A percentile compares a stretch with the other conserved stretches of the same genome.
phyloP scores from a whole-genome alignment of 2,888 invertebrate genomes.

The Drosophila parthenogenetica region DNA sequence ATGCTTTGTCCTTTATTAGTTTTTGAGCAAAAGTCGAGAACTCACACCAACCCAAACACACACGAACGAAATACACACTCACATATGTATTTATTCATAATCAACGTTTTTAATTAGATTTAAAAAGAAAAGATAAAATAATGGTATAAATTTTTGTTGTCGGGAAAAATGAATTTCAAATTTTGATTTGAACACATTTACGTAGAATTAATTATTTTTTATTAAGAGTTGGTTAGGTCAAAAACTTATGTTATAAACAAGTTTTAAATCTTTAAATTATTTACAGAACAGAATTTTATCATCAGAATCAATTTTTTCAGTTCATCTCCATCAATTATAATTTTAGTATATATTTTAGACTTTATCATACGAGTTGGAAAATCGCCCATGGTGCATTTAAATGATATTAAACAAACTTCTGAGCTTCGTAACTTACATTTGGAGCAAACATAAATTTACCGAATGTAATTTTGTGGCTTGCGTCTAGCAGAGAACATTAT shows the following conservation, averaged over 20 bases:
- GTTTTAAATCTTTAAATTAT: neutral
- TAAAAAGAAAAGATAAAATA: neutral
- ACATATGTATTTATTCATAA: slow-evolving; percentile 6
- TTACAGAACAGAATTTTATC: no score
- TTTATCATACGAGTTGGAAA: neutral
- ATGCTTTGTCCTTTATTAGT: slow-evolving; percentile 69
- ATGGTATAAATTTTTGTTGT: slow-evolving; percentile 6
- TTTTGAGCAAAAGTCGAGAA: slow-evolving; percentile 39
- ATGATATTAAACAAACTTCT: slow-evolving; percentile 2
- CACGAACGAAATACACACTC: neutral
- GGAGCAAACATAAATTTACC: slow-evolving; percentile 41
- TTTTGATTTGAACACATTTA: neutral
- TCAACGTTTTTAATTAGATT: slow-evolving; percentile 29
- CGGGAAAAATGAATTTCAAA: no score
- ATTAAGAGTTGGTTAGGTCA: neutral
- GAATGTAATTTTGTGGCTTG: slow-evolving; percentile 47
- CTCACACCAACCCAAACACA: neutral
- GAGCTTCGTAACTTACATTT: slow-evolving; percentile 38
- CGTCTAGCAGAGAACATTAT: slow-evolving; percentile 42
- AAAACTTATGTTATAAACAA: neutral
- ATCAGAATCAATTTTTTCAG: no score
- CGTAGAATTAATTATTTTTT: neutral
- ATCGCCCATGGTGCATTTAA: neutral
- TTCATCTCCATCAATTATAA: no score
- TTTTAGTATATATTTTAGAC: no score